These are phyloP conservation scores for Acrobasis repandana DNA, from an alignment of 2,888 invertebrate species.

Conservation along the genomic window DNA sequence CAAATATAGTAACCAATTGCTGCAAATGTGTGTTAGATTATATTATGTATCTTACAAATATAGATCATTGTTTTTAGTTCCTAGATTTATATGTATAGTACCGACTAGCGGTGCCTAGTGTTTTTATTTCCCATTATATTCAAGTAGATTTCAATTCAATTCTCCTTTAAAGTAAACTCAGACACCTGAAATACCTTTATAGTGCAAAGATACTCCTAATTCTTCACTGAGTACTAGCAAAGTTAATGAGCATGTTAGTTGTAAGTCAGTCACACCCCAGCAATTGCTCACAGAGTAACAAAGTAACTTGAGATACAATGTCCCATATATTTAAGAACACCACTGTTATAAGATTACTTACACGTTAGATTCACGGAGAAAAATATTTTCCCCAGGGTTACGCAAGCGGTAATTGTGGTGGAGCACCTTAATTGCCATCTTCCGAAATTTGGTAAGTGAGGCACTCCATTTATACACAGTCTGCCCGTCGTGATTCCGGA, in stretches of 20 bases:
- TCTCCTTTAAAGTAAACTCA: conserved; percentile 50
- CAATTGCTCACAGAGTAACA: conserved; percentile 61
- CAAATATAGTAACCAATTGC: conserved; percentile 61
- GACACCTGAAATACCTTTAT: conserved; percentile 53
- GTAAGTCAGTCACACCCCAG: conserved; percentile 66
- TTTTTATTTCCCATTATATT: conserved; percentile 58
- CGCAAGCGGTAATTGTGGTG: conserved; percentile 83
- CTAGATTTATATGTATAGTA: conserved; percentile 59
- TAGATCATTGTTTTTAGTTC: conserved; percentile 61
- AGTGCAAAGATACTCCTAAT: conserved; percentile 51
- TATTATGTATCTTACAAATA: conserved; percentile 51
- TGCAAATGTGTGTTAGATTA: conserved; percentile 68
- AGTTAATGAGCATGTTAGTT: conserved; percentile 68
- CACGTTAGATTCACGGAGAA: conserved; percentile 83
- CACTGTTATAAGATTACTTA: conserved; percentile 77
- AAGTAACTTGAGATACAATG: conserved; percentile 45
- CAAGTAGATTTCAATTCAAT: conserved; percentile 58
- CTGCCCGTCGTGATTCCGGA: conserved; percentile 82
- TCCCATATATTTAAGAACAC: conserved; percentile 64
- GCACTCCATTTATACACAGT: conserved; percentile 81
- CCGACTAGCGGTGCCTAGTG: conserved; percentile 72
- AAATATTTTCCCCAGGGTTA: conserved; percentile 83
- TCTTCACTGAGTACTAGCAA: conserved; percentile 60
- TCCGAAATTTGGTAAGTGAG: conserved; percentile 83
- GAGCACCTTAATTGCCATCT: conserved; percentile 83